These are phyloP conservation scores for Eretmocerus hayati DNA, from an alignment of 2,888 invertebrate species.

Conservation along the genomic window DNA sequence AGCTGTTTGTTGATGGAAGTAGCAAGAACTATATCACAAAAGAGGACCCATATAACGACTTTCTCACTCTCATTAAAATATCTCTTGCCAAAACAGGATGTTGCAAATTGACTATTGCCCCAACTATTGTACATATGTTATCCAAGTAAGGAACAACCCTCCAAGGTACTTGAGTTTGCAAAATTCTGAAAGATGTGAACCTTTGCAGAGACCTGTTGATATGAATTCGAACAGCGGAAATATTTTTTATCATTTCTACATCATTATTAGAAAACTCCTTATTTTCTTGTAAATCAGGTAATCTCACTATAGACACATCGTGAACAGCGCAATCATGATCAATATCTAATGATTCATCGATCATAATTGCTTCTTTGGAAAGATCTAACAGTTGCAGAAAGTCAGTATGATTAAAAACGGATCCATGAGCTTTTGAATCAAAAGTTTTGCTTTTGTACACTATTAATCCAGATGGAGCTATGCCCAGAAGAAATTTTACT, in stretches of 20 bases:
- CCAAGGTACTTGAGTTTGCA: constrained; percentile 14
- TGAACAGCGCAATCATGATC: constrained; percentile 8
- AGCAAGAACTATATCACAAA: too few species aligned
- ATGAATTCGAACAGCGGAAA: constrained; percentile 11
- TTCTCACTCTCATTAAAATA: too few species aligned
- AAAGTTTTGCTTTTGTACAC: constrained; percentile 14
- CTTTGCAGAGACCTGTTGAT: constrained; percentile 13
- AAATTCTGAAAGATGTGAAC: constrained; percentile 16
- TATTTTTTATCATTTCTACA: constrained; percentile 16
- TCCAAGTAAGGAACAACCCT: constrained; percentile 11
- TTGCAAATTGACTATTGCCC: constrained; percentile 14
- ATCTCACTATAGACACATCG: constrained; percentile 10
- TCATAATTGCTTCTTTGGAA: constrained; percentile 15
- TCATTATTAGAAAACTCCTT: constrained; percentile 3
- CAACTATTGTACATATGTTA: constrained; percentile 14
- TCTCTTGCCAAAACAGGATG: too few species aligned
- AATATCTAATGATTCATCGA: constrained; percentile 12
- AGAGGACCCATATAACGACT: too few species aligned
- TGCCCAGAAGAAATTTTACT: constrained; percentile 10
- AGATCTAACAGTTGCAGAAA: constrained; percentile 10
- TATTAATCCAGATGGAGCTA: constrained; percentile 16
- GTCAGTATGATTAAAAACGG: constrained; percentile 9
- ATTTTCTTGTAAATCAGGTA: constrained; percentile 6
- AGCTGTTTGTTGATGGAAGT: too few species aligned
- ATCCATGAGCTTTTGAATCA: neutral